Base-by-base conservation (phyloP, 2,113 vertebrate genomes). In the Dipodomys spectabilis region DNA sequence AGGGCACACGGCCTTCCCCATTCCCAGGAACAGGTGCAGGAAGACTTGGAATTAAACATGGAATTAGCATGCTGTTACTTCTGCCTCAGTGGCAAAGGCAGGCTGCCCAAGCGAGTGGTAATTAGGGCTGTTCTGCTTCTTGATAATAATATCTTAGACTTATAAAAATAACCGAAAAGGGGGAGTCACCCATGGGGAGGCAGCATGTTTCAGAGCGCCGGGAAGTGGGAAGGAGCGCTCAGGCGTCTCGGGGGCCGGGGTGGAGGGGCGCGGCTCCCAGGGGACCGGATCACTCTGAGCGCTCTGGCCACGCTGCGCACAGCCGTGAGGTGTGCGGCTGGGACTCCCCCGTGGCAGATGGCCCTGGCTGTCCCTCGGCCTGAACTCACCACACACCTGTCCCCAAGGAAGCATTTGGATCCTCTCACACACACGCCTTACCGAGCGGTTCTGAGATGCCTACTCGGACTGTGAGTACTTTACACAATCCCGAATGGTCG, bases 301-400 rank as follows among this genome's bases (percentile, higher is more conserved):
- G 13, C 39, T 39, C 5, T 39, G 30, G 86, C 95, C 94, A 93
- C 60, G 93, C 95, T 88, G 18, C 13, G 44, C 72, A 90, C 87
- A 90, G 88, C 84, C 90, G 95, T 53, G 12, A 88, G 82, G 81
- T 57, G 39, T 89, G 79, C 87, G 85, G 96, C 95, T 97, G 97
- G 97, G 96, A 91, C 7, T 95, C 77, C 93, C 90, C 44, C 30
- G 8, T 49, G 39, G 92, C 98, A 97, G 98, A 98, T 97, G 97
- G 97, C 80, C 62, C 35, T 18, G 91, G 95, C 91, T 79, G 91
- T 78, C 79, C 94, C 23, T 82, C 96, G 95, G 86, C 45, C 79
- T 81, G 57, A 94, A 18, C 93, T 94, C 93, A 0, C 0, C 44
- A 45, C 68, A 79, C 91, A 91, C 96, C 82, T 39, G 39, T 39